A percentile compares a stretch with the other conserved stretches of the same genome.
These are phyloP conservation scores for Ovis aries DNA, from an alignment of 2,113 vertebrate species.

Conservation along the genomic window DNA sequence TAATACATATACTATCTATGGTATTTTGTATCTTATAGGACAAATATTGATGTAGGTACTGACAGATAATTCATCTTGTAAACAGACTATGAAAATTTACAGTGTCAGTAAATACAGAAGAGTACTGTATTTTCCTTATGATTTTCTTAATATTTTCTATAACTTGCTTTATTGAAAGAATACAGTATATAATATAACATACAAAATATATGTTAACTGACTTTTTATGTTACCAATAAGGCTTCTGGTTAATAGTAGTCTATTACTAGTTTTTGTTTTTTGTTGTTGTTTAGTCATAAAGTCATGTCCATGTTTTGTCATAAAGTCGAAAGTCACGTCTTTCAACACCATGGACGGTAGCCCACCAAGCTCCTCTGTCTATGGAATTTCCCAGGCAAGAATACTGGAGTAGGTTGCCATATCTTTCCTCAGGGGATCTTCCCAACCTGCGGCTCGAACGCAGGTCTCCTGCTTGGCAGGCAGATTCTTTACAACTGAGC, in stretches of 20 bases:
- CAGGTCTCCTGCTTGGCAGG: neutral
- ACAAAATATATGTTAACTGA: neutral
- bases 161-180: neutral
- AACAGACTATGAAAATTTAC: neutral
- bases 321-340: neutral
- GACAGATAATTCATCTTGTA: neutral
- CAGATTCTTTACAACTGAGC: neutral
- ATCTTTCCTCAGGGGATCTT: neutral
- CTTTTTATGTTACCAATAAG: neutral
- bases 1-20: neutral
- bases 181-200: neutral
- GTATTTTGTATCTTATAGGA: neutral
- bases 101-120: neutral
- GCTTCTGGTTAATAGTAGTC: neutral
- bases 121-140: neutral
- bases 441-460: accelerated
- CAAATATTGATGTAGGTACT: neutral
- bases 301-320: neutral
- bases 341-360: neutral
- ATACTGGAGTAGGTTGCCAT: neutral
- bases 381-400: neutral
- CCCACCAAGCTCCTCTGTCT: neutral
- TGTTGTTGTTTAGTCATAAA: neutral
- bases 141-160: neutral
- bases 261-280: neutral